Conservation (phyloP, 2,888 invertebrate species). For the Vesta saturnalis region DNA sequence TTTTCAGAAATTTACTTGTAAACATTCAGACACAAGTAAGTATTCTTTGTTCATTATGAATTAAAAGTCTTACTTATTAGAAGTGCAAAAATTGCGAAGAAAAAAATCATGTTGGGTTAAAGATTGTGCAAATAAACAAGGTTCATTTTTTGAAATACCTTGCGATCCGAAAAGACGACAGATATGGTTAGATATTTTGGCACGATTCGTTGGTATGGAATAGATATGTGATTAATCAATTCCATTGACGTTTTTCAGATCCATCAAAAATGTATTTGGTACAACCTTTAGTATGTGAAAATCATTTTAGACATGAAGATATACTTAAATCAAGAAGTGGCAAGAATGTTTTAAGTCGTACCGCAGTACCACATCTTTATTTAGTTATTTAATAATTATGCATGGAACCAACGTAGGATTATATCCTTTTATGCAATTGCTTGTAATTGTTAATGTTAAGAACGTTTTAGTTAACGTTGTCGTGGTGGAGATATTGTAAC, state of each 20-base stretch:
- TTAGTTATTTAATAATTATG: background rate
- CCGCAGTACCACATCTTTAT: background rate
- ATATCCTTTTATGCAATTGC: too few relatives aligned
- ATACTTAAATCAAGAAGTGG: background rate
- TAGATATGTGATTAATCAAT: background rate
- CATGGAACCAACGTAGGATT: too few relatives aligned
- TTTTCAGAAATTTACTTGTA: too few relatives aligned
- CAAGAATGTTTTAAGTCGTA: background rate
- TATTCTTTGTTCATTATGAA: too few relatives aligned
- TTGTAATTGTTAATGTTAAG: too few relatives aligned
- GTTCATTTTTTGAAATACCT: constrained; percentile 2
- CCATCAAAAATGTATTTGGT: constrained; percentile 2
- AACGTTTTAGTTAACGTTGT: too few relatives aligned
- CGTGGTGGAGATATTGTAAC: too few relatives aligned
- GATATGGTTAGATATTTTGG: background rate
- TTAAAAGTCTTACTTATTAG: too few relatives aligned
- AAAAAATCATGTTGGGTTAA: background rate
- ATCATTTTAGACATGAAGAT: constrained; percentile 5
- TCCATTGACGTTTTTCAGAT: background rate
- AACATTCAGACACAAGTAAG: too few relatives aligned
- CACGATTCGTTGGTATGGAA: background rate
- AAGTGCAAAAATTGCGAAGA: background rate
- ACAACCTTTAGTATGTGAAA: constrained; percentile 6
- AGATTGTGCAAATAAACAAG: constrained; percentile 10
- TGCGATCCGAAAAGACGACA: constrained; percentile 1